These are phyloP conservation scores for Scaeva pyrastri DNA, from an alignment of 2,888 invertebrate genomes.

Conservation along the genomic window DNA sequence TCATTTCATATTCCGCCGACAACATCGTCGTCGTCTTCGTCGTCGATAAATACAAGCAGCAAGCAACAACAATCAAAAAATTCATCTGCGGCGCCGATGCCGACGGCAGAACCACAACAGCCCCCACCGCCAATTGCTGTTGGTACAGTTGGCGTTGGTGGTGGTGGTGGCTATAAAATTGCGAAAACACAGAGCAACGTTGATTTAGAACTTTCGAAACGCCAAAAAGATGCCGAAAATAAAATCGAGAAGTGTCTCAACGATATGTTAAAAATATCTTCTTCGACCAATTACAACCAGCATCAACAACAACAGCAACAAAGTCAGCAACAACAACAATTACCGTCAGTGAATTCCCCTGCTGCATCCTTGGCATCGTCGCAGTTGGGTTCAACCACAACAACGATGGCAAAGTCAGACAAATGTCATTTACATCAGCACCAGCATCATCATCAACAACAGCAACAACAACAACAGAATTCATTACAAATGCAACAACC, in stretches of 20 bases:
- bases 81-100: conserved; percentile 24
- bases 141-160: conserved; percentile 8
- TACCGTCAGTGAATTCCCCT: conserved; percentile 68
- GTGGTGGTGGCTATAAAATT: conserved; percentile 75
- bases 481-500: conserved; percentile 76
- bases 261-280: conserved; percentile 82
- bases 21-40: conserved; percentile 12
- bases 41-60: conserved; percentile 47
- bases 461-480: conserved; percentile 74
- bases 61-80: conserved; percentile 60
- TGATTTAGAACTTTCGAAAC: conserved; percentile 79
- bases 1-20: conserved; percentile 81
- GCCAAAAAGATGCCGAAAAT: conserved; percentile 83
- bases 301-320: conserved; percentile 68
- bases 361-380: conserved; percentile 67
- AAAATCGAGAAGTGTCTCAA: conserved; percentile 83
- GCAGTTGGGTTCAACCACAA: conserved; percentile 52
- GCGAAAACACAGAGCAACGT: conserved; percentile 80
- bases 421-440: conserved; percentile 71
- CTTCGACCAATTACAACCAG: conserved; percentile 72
- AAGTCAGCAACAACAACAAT: conserved; percentile 67
- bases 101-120: conserved; percentile 49
- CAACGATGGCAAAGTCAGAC: conserved; percentile 67
- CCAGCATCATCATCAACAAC: conserved; percentile 54
- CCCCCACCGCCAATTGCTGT: conserved; percentile 58